phyloP scores from a whole-genome alignment of 2,797 vertebrate species.

The Malurus leucopterus region DNA sequence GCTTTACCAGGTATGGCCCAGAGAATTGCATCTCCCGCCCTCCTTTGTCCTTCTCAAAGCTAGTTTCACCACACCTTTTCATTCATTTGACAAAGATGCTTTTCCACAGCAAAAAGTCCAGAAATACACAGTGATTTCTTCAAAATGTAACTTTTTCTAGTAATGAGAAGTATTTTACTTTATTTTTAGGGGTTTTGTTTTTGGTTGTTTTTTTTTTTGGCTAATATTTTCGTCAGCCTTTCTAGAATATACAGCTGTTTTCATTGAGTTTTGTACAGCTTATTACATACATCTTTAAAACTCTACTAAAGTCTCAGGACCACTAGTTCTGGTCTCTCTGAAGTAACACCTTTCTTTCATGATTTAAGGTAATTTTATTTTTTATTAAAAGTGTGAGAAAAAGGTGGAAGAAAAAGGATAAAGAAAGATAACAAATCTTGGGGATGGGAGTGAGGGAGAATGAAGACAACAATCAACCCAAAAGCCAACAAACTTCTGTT shows the following conservation, averaged over 20 bases:
- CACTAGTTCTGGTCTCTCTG: background rate
- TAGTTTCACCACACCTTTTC: background rate
- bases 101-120: background rate
- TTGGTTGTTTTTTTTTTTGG: background rate
- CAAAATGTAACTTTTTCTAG: background rate
- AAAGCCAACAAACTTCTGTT: background rate
- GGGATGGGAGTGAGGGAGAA: accelerated
- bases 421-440: background rate
- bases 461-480: accelerated
- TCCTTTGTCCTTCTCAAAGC: background rate
- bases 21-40: background rate
- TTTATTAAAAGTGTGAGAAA: background rate
- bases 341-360: background rate
- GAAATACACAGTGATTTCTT: background rate
- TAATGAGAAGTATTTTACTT: background rate
- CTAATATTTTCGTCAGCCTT: background rate
- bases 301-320: background rate
- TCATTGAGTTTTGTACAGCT: background rate
- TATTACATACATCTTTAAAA: background rate
- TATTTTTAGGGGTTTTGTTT: background rate
- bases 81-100: background rate
- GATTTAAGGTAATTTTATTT: background rate
- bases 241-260: background rate
- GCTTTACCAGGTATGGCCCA: too few species aligned
- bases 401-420: background rate